Conservation (phyloP, 2,113 vertebrate genomes). For the Tauraco erythrolophus region DNA sequence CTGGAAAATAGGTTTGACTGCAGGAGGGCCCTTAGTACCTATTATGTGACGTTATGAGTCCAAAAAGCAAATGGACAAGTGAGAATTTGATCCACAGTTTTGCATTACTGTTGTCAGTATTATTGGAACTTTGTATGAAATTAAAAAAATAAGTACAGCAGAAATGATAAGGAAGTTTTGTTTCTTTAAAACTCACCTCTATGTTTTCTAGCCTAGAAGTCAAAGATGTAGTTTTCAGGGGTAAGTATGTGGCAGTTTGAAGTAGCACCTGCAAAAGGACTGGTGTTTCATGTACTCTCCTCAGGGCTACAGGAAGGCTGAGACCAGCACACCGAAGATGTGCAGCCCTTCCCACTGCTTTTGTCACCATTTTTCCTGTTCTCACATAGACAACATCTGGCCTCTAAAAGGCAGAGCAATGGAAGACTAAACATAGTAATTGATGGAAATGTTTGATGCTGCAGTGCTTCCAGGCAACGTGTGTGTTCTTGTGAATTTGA, state of each 20-base stretch:
- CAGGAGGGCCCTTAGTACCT: neutral
- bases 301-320: too few species aligned
- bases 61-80: neutral
- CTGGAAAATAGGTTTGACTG: neutral
- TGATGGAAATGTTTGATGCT: neutral
- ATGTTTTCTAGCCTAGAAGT: neutral
- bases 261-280: neutral
- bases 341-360: neutral
- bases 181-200: neutral
- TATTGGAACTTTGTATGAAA: accelerated
- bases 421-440: neutral
- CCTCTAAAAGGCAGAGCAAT: neutral
- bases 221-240: neutral
- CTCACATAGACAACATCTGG: slow-evolving; percentile 20
- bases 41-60: accelerated
- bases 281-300: neutral
- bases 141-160: neutral
- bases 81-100: neutral
- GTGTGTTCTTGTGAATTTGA: too few species aligned
- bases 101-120: neutral
- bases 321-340: neutral
- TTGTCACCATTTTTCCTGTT: neutral
- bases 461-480: too few species aligned
- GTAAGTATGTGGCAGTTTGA: neutral
- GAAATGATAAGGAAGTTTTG: neutral